These are phyloP conservation scores for Tenualosa thibaudeaui DNA, from an alignment of 2,797 vertebrate species.

Conservation along the genomic window DNA sequence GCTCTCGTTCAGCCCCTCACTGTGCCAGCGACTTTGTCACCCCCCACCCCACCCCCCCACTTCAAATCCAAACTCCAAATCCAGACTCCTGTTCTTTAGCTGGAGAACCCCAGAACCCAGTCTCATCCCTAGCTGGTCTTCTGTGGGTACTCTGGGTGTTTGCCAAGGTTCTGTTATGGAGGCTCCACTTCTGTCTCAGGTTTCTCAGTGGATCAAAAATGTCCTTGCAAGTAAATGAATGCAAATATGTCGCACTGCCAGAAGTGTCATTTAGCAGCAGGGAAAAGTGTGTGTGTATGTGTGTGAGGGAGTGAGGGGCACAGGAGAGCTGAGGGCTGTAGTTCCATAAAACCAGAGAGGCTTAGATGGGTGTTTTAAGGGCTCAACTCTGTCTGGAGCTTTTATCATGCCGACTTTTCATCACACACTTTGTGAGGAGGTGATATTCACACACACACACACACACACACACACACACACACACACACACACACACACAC, in stretches of 20 bases:
- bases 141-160: no score
- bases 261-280: neutral
- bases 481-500: neutral
- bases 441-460: neutral
- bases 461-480: neutral
- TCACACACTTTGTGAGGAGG: neutral
- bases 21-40: no score
- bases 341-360: slow-evolving; percentile 3
- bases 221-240: neutral
- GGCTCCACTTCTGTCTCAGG: neutral
- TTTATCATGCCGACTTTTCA: neutral
- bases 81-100: no score
- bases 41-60: no score
- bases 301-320: no score
- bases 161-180: neutral
- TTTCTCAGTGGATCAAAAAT: neutral
- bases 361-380: neutral
- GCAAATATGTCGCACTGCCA: neutral
- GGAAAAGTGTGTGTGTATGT: neutral
- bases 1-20: no score
- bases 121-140: no score
- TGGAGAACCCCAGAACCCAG: no score
- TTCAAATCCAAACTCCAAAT: no score
- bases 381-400: neutral
- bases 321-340: neutral